Evolutionary conservation across 2,113 vertebrate genomes (phyloP), one percentile per base, ranked within the genome.

Genomic region (Atractosteus spatula): DNA sequence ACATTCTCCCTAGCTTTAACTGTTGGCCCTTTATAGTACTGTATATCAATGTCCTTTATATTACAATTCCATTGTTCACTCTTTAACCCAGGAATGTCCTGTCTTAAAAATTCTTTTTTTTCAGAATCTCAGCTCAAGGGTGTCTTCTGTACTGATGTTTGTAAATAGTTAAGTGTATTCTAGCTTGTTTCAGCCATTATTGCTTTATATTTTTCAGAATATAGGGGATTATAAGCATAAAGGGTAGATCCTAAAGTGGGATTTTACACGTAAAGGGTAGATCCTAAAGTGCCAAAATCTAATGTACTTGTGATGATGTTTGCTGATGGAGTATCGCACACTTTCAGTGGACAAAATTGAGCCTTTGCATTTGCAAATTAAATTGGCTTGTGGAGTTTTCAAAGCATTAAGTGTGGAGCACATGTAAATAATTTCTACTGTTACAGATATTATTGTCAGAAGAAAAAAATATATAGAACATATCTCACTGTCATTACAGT

Each of bases 381-480:
- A 51, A 67, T 12, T 55, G 44, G 66, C 5, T 17, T 54, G n/a
- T 54, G 45, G 8, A 54, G 16, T 68, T 55, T 55, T 51, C 47
- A 54, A 66, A 68, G 10, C 55, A 55, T 12, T 41, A 55, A 68
- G 88, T 85, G 80, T 91, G 88, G 91, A 90, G 84, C 90, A 92
- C 85, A 89, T 95, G 92, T 93, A 94, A 91, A 94, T 94, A 90
- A 91, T 84, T 81, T 88, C 84, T 88, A 85, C 84, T 85, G 78
- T 91, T 85, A 82, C 84, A 87, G 88, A 81, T 87, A 78, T 84
- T 73, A 67, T 73, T 87, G 78, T 82, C 76, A 83, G 78, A 77
- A 68, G 78, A 77, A 76, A 74, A 71, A 76, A 77, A 85, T 81
- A 41, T 79, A 78, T 70, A 81, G 13, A 74, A 70, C 43, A 56